Percentiles rank a stretch among this genome's conserved stretches.
Conservation (phyloP, 2,797 vertebrate genomes). For the Acropternis orthonyx region DNA sequence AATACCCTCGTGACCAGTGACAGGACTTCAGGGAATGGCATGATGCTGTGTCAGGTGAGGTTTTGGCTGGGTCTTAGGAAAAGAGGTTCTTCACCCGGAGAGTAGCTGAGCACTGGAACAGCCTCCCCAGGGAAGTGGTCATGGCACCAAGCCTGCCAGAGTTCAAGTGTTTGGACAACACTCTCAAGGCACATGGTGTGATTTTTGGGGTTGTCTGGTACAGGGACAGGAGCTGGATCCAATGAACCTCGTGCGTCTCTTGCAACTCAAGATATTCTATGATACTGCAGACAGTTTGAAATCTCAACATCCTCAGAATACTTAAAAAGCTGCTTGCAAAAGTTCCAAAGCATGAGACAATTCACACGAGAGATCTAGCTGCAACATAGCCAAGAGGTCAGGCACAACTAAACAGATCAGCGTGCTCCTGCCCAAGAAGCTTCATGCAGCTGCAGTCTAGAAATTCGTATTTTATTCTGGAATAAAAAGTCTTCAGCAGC, state of each 20-base stretch:
- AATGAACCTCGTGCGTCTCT: not conserved
- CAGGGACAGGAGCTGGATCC: not conserved
- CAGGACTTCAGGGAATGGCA: not conserved
- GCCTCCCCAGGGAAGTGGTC: not conserved
- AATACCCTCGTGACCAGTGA: not conserved
- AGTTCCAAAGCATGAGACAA: not conserved
- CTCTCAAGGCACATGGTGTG: not conserved
- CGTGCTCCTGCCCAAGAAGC: not conserved
- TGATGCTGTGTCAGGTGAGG: not conserved
- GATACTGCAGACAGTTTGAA: not conserved
- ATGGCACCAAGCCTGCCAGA: not conserved
- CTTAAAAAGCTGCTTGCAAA: not conserved
- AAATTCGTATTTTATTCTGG: not conserved
- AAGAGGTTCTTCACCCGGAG: not conserved
- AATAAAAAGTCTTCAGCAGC: not conserved
- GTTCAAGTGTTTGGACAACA: not conserved
- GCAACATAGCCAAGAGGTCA: not conserved
- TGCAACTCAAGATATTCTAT: not conserved
- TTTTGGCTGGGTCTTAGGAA: not conserved
- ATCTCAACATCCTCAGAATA: not conserved
- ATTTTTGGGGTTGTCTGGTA: not conserved
- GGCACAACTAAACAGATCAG: not conserved
- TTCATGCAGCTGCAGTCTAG: not conserved
- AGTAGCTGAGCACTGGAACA: not conserved
- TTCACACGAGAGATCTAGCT: not conserved